Conservation (phyloP, 2,113 vertebrate species). For the Ammodytes marinus region DNA sequence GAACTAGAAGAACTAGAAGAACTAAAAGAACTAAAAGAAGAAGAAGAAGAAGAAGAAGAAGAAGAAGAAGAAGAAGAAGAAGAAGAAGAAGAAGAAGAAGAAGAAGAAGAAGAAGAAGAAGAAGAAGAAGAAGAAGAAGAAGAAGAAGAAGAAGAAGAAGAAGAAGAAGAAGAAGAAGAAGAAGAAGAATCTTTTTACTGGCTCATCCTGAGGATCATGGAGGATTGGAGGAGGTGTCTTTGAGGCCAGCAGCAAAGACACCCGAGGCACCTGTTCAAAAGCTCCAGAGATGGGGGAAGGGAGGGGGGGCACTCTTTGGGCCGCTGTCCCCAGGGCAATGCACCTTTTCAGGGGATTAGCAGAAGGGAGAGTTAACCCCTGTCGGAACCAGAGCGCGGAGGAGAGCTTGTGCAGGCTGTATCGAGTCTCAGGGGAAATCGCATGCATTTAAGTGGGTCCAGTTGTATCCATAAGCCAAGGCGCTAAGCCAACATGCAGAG, state of each 20-base stretch:
- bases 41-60: too few species aligned
- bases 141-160: too few species aligned
- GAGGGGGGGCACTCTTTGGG: neutral
- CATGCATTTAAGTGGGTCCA: conserved; percentile 43
- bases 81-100: too few species aligned
- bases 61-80: too few species aligned
- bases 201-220: conserved; percentile 65
- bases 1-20: too few species aligned
- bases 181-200: conserved; percentile 30
- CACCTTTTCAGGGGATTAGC: conserved; percentile 68
- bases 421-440: conserved; percentile 40
- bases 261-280: conserved; percentile 56
- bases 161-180: too few species aligned
- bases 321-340: conserved; percentile 20
- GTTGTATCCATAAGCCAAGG: conserved; percentile 12
- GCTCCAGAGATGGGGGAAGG: conserved; percentile 33
- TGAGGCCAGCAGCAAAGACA: conserved; percentile 40
- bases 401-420: conserved; percentile 20
- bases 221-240: conserved; percentile 56
- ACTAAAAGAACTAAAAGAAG: too few species aligned
- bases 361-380: conserved; percentile 31
- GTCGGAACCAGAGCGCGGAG: conserved; percentile 29
- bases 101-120: too few species aligned
- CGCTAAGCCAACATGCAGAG: conserved; percentile 15
- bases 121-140: too few species aligned